phyloP scores from a whole-genome alignment of 2,113 vertebrate genomes.

The Castor canadensis region DNA sequence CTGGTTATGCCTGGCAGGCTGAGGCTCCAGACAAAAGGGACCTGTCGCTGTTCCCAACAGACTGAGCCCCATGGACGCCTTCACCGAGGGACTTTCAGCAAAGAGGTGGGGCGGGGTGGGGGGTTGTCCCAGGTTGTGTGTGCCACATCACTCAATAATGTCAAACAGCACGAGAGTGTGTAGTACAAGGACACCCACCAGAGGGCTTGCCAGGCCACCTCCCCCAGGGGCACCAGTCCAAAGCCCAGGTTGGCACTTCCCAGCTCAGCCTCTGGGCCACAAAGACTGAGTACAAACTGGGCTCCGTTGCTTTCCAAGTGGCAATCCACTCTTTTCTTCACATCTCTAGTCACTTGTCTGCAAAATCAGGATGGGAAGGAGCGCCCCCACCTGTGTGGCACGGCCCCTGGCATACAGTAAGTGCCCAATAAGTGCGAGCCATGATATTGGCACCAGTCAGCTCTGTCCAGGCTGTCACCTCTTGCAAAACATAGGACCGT shows the following conservation, averaged over 20 bases:
- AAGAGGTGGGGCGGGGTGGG: rapidly evolving
- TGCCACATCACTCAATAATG: neutral
- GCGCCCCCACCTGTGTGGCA: neutral
- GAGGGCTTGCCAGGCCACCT: neutral
- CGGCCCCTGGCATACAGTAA: neutral
- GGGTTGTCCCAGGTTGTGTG: rapidly evolving
- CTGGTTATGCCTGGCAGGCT: neutral
- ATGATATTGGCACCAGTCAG: rapidly evolving
- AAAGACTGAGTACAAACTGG: neutral
- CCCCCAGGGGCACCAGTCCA: rapidly evolving
- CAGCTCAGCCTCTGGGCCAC: neutral
- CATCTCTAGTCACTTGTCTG: neutral
- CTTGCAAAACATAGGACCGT: neutral
- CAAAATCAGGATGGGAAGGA: rapidly evolving
- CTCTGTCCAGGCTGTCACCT: neutral
- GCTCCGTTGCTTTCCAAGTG: neutral
- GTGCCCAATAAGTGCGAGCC: neutral
- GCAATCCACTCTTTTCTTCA: neutral
- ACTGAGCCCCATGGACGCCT: neutral
- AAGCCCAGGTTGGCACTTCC: neutral
- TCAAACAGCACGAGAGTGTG: neutral
- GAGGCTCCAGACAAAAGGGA: neutral
- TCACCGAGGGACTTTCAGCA: neutral
- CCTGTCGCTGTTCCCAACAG: neutral
- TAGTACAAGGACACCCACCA: no score